A percentile compares a stretch with the other conserved stretches of the same genome.
These are phyloP conservation scores for Diprion similis DNA, from an alignment of 1,140 invertebrate species.

Conservation along the genomic window DNA sequence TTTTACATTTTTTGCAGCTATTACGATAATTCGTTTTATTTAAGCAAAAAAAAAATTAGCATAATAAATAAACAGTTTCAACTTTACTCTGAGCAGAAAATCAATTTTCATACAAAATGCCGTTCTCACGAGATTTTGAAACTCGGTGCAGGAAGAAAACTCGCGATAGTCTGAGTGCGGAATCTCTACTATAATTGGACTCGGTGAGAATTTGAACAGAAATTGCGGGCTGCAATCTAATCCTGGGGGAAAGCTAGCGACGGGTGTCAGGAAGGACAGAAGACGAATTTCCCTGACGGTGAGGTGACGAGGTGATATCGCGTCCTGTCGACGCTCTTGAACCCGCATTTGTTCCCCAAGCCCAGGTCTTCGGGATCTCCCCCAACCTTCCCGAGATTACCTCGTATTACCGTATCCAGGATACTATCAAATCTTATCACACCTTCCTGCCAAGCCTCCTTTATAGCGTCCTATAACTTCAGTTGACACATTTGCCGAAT, in stretches of 20 bases:
- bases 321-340: not conserved
- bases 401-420: not conserved
- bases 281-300: not conserved
- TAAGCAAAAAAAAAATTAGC: no score
- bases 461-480: no score
- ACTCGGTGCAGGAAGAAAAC: not conserved
- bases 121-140: no score
- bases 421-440: conserved; percentile 4
- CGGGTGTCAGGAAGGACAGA: not conserved
- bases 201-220: not conserved
- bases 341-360: not conserved
- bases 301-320: conserved; percentile 4
- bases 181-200: not conserved
- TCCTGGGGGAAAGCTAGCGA: not conserved
- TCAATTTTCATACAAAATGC: no score
- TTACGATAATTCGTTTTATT: no score
- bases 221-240: not conserved
- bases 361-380: not conserved
- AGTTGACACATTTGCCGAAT: no score
- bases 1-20: no score
- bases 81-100: no score
- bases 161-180: not conserved
- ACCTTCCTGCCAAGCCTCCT: not conserved
- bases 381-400: not conserved
- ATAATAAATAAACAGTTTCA: no score